Conservation (phyloP, 1,140 invertebrate species). For the Heterodera schachtii region DNA sequence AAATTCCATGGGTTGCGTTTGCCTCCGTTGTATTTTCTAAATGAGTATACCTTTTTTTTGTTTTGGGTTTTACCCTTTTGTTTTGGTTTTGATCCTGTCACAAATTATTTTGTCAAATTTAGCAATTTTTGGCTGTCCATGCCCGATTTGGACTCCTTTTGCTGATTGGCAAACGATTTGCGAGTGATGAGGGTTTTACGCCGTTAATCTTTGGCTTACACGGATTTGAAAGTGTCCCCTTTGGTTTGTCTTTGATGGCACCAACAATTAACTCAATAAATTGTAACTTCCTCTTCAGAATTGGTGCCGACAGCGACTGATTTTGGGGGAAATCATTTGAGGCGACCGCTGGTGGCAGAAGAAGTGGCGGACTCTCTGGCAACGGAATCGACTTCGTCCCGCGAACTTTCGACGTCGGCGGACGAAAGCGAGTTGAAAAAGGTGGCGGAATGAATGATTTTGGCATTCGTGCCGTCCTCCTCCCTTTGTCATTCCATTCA, state of each 20-base stretch:
- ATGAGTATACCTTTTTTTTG: too few relatives aligned
- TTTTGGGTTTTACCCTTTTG: neutral
- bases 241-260: neutral
- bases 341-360: neutral
- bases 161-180: neutral
- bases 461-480: too few relatives aligned
- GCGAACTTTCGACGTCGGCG: neutral
- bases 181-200: conserved; percentile 23
- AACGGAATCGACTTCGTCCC: neutral
- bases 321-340: neutral
- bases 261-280: too few relatives aligned
- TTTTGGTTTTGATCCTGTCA: neutral
- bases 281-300: too few relatives aligned
- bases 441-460: neutral
- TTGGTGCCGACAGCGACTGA: too few relatives aligned
- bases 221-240: neutral
- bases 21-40: too few relatives aligned
- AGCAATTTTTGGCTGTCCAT: conserved; percentile 31
- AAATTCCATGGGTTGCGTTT: too few relatives aligned
- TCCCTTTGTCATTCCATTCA: neutral
- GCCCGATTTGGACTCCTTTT: conserved; percentile 18
- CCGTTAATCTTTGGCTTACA: neutral
- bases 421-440: conserved; percentile 13
- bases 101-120: conserved; percentile 8
- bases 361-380: neutral